Percentiles rank a stretch among this genome's conserved stretches.
Conservation (phyloP, 2,113 vertebrate species). For the Nycticebus coucang region DNA sequence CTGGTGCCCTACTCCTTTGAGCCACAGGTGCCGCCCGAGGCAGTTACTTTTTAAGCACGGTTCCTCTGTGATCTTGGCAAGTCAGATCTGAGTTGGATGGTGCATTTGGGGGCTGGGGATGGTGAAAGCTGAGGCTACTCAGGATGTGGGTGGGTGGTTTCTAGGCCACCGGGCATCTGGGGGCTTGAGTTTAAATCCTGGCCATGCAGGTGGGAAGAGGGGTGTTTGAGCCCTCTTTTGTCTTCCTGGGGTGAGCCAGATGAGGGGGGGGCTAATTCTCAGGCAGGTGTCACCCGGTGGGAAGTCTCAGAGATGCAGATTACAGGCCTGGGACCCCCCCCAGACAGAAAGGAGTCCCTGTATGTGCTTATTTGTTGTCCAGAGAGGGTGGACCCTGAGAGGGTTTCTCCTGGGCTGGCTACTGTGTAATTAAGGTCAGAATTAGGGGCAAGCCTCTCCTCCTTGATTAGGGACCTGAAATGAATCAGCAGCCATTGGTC, state of each 20-base stretch:
- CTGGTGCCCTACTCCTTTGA: too few relatives aligned
- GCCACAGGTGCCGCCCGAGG: too few relatives aligned
- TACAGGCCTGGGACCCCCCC: neutral
- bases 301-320: neutral
- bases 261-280: neutral
- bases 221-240: neutral
- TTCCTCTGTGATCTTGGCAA: neutral
- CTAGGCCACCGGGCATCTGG: neutral
- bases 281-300: neutral
- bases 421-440: neutral
- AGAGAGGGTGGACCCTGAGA: neutral
- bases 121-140: neutral
- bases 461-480: neutral
- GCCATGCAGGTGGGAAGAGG: neutral
- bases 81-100: neutral
- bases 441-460: neutral
- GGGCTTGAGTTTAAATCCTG: neutral
- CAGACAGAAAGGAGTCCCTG: neutral
- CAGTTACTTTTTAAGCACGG: too few relatives aligned
- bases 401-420: neutral
- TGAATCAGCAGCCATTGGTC: neutral
- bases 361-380: neutral
- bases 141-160: neutral
- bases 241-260: neutral
- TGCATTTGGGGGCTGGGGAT: neutral